Evolutionary conservation across 2,888 invertebrate genomes (phyloP).

Genomic region (Darwinula stevensoni): DNA sequence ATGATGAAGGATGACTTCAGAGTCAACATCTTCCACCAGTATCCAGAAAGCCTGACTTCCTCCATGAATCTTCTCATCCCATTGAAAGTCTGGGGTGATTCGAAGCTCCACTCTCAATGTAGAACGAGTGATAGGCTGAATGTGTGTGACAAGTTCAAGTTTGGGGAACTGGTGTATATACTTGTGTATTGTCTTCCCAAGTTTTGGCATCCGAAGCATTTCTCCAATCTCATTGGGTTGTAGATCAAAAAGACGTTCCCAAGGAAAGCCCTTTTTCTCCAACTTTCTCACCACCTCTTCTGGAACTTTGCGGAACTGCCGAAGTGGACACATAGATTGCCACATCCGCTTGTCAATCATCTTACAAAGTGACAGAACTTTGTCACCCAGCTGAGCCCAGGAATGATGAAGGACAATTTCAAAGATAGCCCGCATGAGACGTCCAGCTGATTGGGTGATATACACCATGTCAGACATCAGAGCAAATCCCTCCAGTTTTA

Average conservation of each 20-base stretch:
- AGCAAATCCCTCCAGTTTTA: constrained; percentile 93
- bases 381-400: constrained; percentile 94
- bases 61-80: constrained; percentile 78
- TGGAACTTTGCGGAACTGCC: constrained; percentile 91
- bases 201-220: constrained; percentile 57
- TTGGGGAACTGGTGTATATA: constrained; percentile 92
- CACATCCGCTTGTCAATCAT: constrained; percentile 98
- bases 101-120: constrained; percentile 71
- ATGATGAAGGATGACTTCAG: constrained; percentile 52
- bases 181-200: constrained; percentile 81
- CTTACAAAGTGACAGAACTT: constrained; percentile 78
- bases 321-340: constrained; percentile 94
- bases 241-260: constrained; percentile 49
- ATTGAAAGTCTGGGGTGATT: constrained; percentile 93
- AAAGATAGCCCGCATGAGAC: constrained; percentile 69
- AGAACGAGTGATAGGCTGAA: constrained; percentile 71
- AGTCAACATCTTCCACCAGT: constrained; percentile 27
- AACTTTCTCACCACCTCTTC: constrained; percentile 88
- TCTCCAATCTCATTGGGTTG: constrained; percentile 95
- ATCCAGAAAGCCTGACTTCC: constrained; percentile 31
- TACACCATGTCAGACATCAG: constrained; percentile 98
- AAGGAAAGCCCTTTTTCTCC: constrained; percentile 44
- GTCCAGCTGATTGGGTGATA: constrained; percentile 83
- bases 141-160: constrained; percentile 77
- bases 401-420: constrained; percentile 47